Percentiles rank a stretch among this genome's conserved stretches.
Evolutionary conservation across 2,113 vertebrate genomes (phyloP).

Genomic region (Saguinus imperator): DNA sequence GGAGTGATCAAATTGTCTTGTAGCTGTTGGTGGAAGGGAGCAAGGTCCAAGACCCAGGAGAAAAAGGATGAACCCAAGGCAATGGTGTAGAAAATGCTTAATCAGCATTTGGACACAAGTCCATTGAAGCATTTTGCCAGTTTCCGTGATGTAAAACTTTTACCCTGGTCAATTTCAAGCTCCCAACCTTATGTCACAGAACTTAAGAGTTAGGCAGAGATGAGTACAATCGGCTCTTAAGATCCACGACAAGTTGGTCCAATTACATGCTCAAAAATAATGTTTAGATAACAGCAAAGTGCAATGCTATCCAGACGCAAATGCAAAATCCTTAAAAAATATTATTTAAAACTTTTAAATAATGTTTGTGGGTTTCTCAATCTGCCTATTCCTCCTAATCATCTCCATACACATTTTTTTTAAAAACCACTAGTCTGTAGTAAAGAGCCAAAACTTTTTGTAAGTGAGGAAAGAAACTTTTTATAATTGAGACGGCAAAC

Average conservation of each 20-base stretch:
- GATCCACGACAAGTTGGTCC: not conserved
- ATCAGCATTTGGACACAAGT: not conserved
- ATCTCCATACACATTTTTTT: not conserved
- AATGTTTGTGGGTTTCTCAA: constrained; percentile 11
- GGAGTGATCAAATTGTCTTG: not conserved
- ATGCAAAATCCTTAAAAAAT: constrained; percentile 21
- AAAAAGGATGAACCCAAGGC: not conserved
- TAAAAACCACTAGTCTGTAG: not conserved
- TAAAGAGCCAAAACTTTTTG: not conserved
- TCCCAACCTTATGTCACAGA: not conserved
- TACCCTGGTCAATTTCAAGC: not conserved
- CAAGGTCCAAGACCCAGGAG: not conserved
- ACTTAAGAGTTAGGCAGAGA: constrained; percentile 22
- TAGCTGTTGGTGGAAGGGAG: not conserved
- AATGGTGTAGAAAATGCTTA: not conserved
- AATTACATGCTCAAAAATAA: not conserved
- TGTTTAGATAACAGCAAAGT: not conserved
- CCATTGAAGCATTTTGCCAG: not conserved
- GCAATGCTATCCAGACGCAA: not conserved
- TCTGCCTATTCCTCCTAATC: not conserved
- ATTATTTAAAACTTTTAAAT: constrained; percentile 2
- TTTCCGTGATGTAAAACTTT: constrained; percentile 6
- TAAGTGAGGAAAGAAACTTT: constrained; percentile 16
- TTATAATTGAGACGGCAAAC: not conserved
- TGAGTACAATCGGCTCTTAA: not conserved